Percentiles rank a stretch among this genome's conserved stretches.
Evolutionary conservation across 2,113 vertebrate genomes (phyloP).

Genomic region (Puntigrus tetrazona): DNA sequence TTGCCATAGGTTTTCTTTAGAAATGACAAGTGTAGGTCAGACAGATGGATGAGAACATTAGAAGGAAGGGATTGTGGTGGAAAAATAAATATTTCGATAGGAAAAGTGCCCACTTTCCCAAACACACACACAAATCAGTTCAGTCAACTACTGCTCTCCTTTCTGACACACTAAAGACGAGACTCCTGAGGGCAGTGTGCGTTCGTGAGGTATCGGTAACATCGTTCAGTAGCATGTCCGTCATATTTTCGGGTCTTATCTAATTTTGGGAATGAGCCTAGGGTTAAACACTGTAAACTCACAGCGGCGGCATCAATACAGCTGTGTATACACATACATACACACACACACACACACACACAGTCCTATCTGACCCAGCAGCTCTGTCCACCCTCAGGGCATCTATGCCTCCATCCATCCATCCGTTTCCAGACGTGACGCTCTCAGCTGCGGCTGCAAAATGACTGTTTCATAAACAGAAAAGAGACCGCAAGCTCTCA

Average conservation of each 20-base stretch:
- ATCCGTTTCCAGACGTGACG: slow-evolving; percentile 7
- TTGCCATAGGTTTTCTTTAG: slow-evolving; percentile 24
- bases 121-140: not conserved
- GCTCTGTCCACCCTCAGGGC: slow-evolving; percentile 20
- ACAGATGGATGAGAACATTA: slow-evolving; percentile 20
- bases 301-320: slow-evolving; percentile 20
- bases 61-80: not conserved
- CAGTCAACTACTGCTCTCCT: not conserved
- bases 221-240: slow-evolving; percentile 21
- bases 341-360: slow-evolving; percentile 15
- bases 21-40: slow-evolving; percentile 10
- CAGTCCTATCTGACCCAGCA: slow-evolving; percentile 21
- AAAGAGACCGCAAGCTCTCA: not conserved
- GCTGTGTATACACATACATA: slow-evolving; percentile 25
- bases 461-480: slow-evolving; percentile 28
- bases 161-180: slow-evolving; percentile 8
- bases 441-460: slow-evolving; percentile 5
- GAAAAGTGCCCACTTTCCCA: not conserved
- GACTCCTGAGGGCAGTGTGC: not conserved
- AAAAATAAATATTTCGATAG: not conserved
- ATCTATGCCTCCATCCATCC: slow-evolving; percentile 34
- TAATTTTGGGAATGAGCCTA: slow-evolving; percentile 26
- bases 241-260: slow-evolving; percentile 28
- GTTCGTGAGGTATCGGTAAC: not conserved
- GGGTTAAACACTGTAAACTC: slow-evolving; percentile 21